Conservation (phyloP, 1,140 invertebrate species). For the Lethocerus indicus region DNA sequence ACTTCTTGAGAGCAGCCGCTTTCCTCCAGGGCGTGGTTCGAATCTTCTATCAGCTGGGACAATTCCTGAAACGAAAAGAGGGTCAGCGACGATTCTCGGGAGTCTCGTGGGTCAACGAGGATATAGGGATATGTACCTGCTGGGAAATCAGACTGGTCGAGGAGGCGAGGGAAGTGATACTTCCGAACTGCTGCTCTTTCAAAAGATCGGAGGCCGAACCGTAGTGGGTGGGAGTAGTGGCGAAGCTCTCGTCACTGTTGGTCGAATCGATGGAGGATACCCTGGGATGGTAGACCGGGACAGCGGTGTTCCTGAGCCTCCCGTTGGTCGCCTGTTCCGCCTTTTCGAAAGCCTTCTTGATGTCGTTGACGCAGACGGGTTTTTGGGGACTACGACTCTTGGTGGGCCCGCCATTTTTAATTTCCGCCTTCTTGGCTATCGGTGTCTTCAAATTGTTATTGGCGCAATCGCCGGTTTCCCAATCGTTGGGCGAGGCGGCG, state of each 20-base stretch:
- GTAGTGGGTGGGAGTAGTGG: conserved; percentile 22
- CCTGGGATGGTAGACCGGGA: conserved; percentile 21
- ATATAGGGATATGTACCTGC: conserved; percentile 24
- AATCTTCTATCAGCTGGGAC: conserved; percentile 42
- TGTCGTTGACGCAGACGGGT: conserved; percentile 34
- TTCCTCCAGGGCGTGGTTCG: conserved; percentile 38
- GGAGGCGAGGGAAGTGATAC: conserved; percentile 40
- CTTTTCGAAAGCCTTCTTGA: conserved; percentile 42
- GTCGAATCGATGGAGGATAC: conserved; percentile 32
- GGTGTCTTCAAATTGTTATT: no score
- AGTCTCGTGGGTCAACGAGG: no score
- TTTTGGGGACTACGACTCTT: conserved; percentile 11
- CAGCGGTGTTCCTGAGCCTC: background rate
- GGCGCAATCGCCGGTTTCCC: no score
- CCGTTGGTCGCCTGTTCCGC: conserved; percentile 19
- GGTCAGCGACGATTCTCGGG: no score
- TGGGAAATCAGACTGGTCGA: conserved; percentile 43
- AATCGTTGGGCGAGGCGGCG: no score
- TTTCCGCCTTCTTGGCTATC: no score
- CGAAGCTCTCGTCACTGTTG: conserved; percentile 27
- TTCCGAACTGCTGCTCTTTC: conserved; percentile 38
- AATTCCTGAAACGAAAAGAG: conserved; percentile 31
- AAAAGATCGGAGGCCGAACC: conserved; percentile 25
- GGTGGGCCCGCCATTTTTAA: no score
- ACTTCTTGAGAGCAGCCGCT: conserved; percentile 29